These are phyloP conservation scores for Eupithecia centaureata DNA, from an alignment of 2,888 invertebrate genomes.

Conservation along the genomic window DNA sequence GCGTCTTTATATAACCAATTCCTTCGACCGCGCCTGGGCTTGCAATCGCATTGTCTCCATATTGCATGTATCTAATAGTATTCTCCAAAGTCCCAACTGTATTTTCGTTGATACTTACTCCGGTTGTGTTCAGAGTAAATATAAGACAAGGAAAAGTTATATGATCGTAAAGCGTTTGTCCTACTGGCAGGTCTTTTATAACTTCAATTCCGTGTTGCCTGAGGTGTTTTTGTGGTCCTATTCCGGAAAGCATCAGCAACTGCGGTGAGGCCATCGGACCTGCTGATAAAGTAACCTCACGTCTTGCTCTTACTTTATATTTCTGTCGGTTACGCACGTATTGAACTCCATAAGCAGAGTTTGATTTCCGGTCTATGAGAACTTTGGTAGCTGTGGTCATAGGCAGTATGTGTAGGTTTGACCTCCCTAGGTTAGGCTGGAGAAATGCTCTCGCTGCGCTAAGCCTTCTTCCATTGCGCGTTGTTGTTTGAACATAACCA, in stretches of 20 bases:
- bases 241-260: constrained; percentile 90
- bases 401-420: constrained; percentile 84
- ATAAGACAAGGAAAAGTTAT: constrained; percentile 86
- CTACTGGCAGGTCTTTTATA: constrained; percentile 85
- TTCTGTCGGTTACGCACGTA: constrained; percentile 73
- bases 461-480: constrained; percentile 82
- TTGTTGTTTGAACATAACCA: constrained; percentile 85
- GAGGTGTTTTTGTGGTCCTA: constrained; percentile 86
- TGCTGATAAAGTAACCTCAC: constrained; percentile 89
- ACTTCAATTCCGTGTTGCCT: constrained; percentile 79
- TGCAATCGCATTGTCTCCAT: constrained; percentile 73
- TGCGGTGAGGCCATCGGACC: constrained; percentile 93
- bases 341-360: constrained; percentile 82
- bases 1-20: constrained; percentile 86
- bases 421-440: constrained; percentile 76
- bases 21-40: constrained; percentile 86
- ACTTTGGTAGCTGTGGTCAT: constrained; percentile 81
- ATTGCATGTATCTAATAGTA: constrained; percentile 57
- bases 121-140: constrained; percentile 80
- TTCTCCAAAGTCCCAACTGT: constrained; percentile 50
- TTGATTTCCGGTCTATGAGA: constrained; percentile 76
- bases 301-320: constrained; percentile 79
- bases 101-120: constrained; percentile 57
- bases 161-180: constrained; percentile 86
- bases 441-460: constrained; percentile 86